phyloP scores from a whole-genome alignment of 2,113 vertebrate species.

The Pituophis catenifer region DNA sequence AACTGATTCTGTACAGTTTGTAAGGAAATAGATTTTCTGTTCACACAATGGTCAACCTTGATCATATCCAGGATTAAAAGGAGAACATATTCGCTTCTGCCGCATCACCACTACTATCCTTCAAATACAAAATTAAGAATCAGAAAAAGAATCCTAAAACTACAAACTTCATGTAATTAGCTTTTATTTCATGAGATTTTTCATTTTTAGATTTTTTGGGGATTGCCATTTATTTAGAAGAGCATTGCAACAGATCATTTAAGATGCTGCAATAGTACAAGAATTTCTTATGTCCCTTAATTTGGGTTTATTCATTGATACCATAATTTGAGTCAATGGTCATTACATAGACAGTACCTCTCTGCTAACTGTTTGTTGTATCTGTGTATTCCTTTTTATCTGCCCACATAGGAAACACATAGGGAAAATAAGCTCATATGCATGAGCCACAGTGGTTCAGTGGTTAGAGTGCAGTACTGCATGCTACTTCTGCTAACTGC shows the following conservation, averaged over 20 bases:
- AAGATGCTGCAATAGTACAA: neutral
- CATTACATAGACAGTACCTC: neutral
- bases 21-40: neutral
- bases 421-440: neutral
- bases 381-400: neutral
- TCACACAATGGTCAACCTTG: neutral
- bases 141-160: neutral
- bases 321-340: neutral
- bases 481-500: too few relatives aligned
- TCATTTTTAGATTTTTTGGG: rapidly evolving
- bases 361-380: neutral
- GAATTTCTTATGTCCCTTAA: neutral
- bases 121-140: neutral
- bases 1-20: neutral
- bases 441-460: neutral
- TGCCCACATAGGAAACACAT: neutral
- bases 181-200: rapidly evolving
- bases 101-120: neutral
- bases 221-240: rapidly evolving
- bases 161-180: neutral
- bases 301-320: neutral
- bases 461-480: too few relatives aligned
- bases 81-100: neutral
- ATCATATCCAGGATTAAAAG: neutral
- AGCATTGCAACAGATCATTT: neutral